Evolutionary conservation across 2,797 vertebrate genomes (phyloP), one percentile per base, ranked within the genome.

Genomic region (Heterohyrax brucei): DNA sequence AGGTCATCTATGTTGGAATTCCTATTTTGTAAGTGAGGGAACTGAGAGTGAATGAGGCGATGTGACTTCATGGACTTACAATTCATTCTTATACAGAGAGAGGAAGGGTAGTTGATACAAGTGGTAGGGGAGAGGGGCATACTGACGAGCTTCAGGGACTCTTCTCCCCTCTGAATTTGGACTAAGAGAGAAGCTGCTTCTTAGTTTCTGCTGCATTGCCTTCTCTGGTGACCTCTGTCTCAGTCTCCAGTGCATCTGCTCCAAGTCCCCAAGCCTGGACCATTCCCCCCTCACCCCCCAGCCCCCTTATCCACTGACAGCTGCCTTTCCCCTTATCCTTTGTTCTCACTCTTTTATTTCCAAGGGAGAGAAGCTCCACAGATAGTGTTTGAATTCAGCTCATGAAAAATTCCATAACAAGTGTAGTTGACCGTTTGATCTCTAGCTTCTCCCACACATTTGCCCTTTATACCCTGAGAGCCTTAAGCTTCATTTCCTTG

Each of bases 371-470:
- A 91, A 84, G 73, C 83, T 95, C 83, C 79, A 91, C 82, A 88
- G 95, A 91, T 53, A 95, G 73, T 85, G 95, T 94, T 95, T 96
- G 84, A 96, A 96, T 96, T 94, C 87, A 92, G 50, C 96, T 98
- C 97, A 98, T 98, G 97, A 97, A 98, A 97, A 97, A 98, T 97
- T 98, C 97, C 94, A 3, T 97, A 88, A 96, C 91, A 97, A 98
- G 89, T 96, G 24, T 48, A 83, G 44, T 96, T 83, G 93, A 46
- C 87, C 3, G 48, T 97, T 97, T 97, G 96, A 97, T 97, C 97
- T 96, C 88, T 76, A 83, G 82, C 75, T 90, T 96, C 95, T 95
- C 94, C 85, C 76, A 91, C 91, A 70, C 79, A 76, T 90, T 96
- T 96, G 97, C 94, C 97, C 96, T 98, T 98, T 97, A 70, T 89